Conservation (phyloP, 2,113 vertebrate species). For the Solenodon paradoxus region DNA sequence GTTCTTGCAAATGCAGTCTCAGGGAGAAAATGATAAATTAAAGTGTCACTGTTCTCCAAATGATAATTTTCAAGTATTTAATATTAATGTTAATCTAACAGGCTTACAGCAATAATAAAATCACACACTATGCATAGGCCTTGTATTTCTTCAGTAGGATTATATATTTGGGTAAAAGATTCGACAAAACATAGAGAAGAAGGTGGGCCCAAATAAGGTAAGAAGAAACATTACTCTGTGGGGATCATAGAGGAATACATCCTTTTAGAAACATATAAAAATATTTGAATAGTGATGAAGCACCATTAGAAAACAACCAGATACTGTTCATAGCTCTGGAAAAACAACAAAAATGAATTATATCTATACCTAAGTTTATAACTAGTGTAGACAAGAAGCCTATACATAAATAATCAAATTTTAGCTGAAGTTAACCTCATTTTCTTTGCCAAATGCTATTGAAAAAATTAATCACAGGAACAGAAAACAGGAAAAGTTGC, state of each 20-base stretch:
- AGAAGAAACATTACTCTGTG: neutral
- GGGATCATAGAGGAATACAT: neutral
- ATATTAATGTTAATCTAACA: neutral
- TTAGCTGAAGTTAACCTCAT: neutral
- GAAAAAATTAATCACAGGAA: neutral
- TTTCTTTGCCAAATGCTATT: neutral
- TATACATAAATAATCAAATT: neutral
- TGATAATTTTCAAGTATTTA: slow-evolving; percentile 36
- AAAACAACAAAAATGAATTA: neutral
- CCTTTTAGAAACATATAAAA: neutral
- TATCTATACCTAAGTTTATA: neutral
- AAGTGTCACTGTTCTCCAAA: neutral
- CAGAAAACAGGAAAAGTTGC: neutral
- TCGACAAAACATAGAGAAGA: neutral
- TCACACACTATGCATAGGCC: neutral
- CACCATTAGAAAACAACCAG: neutral
- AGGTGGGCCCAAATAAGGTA: neutral
- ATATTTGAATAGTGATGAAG: neutral
- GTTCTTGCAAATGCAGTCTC: slow-evolving; percentile 58
- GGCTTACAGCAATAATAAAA: neutral
- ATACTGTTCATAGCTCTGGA: neutral
- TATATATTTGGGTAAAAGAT: neutral
- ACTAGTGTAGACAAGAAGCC: neutral
- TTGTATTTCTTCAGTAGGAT: neutral
- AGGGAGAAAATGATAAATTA: slow-evolving; percentile 45